These are phyloP conservation scores for Nerophis lumbriciformis DNA, from an alignment of 2,113 vertebrate species.

Conservation along the genomic window DNA sequence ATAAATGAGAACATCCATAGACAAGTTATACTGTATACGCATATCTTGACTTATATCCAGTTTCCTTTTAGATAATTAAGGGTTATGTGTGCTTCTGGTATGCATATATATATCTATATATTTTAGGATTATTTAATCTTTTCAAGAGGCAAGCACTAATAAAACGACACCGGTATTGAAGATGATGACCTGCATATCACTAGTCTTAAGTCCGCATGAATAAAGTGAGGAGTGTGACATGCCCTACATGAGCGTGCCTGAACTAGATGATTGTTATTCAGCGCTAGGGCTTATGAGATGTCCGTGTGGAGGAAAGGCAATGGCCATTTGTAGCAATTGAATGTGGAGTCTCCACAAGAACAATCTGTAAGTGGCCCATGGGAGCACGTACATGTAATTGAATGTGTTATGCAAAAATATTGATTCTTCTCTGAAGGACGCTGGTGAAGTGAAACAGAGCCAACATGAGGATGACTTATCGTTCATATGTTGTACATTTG, in stretches of 20 bases:
- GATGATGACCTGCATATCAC: not conserved
- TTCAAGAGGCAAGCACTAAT: not conserved
- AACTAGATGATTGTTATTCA: not conserved
- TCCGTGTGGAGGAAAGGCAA: not conserved
- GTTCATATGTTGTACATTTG: not conserved
- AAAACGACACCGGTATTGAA: not conserved
- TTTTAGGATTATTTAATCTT: conserved; percentile 4
- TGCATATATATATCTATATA: not conserved
- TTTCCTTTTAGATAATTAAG: conserved; percentile 3
- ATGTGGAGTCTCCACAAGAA: not conserved
- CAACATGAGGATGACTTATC: not conserved
- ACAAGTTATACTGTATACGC: no score
- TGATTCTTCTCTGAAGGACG: not conserved
- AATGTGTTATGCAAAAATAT: not conserved
- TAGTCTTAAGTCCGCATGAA: not conserved
- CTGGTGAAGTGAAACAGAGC: not conserved
- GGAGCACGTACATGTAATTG: not conserved
- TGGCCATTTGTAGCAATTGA: not conserved
- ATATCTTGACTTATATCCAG: not conserved
- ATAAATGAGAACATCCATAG: no score
- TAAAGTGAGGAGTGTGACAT: not conserved
- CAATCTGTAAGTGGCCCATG: not conserved
- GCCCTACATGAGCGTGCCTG: conserved; percentile 1
- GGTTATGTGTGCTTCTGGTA: not conserved
- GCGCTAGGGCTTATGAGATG: not conserved